Base-by-base conservation (phyloP, 2,797 vertebrate species). In the Danio tinwini region DNA sequence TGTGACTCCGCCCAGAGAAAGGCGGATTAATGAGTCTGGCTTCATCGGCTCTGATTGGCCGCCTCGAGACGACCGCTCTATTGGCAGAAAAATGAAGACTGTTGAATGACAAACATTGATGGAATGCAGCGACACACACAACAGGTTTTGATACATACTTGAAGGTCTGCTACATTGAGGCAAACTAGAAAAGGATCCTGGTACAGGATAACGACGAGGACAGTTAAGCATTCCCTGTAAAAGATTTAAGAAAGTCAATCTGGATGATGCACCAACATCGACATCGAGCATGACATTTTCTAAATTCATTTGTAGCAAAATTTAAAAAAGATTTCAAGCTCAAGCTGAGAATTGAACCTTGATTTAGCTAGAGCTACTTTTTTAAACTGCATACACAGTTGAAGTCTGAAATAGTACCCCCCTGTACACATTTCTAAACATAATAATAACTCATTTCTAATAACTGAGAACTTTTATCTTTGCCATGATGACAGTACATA, bases 1-100 rank as follows among this genome's bases (percentile, higher is more conserved):
- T 0, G 96, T 96, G 75, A 97, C 85, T 1, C 96, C 96, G 0
- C 96, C 96, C 1, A 98, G 58, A 0, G 94, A 93, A 83, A 98
- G 87, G 75, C 95, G 94, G 74, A 98, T 80, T 86, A 96, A 89
- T 0, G 92, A 90, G 40, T 97, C 96, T 0, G 95, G 92, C 85
- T 96, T 96, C 84, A 95, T 84, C 82, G 91, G 92, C 74, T 96
- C 95, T 1, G 88, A 84, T 59, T 92, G 90, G 70, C 90, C 81
- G 2, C 90, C 86, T 12, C 88, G 90, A 0, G 91, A 87, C 5
- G 85, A 91, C 63, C 93, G 94, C 70, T 93, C 96, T 98, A 10
- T 52, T 6, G 17, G 7, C 82, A 56, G 11, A 19, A 44, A 3
- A 0, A 5, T 9, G 50, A 21, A 16, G 17, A 44, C n/a, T 3